phyloP scores from a whole-genome alignment of 2,113 vertebrate genomes.

The Aythya baeri region DNA sequence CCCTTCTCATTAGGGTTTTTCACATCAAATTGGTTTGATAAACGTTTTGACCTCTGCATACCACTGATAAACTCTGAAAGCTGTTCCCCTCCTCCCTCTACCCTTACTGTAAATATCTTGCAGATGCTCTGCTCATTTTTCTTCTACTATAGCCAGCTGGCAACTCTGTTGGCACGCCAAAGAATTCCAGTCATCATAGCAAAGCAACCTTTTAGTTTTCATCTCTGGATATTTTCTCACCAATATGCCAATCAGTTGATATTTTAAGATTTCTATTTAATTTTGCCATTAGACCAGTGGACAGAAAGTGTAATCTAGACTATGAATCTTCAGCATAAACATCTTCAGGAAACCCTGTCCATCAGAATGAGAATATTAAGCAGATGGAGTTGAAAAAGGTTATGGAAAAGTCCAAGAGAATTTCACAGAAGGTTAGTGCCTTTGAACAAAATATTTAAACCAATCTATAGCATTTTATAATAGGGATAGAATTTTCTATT shows the following conservation, averaged over 20 bases:
- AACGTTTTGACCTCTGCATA: constrained; percentile 57
- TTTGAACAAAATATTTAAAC: neutral
- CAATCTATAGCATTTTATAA: neutral
- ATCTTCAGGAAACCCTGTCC: neutral
- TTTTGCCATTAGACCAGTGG: neutral
- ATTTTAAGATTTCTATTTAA: neutral
- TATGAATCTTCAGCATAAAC: neutral
- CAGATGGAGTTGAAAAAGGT: neutral
- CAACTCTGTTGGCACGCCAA: constrained; percentile 43
- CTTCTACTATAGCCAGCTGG: constrained; percentile 64
- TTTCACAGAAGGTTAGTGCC: neutral
- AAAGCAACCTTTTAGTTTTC: constrained; percentile 30
- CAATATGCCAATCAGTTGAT: neutral
- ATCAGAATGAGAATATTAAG: neutral
- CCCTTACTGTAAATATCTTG: constrained; percentile 65
- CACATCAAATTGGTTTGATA: constrained; percentile 58
- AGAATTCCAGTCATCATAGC: constrained; percentile 18
- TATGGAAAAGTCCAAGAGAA: neutral
- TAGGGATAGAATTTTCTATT: neutral
- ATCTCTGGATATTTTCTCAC: neutral
- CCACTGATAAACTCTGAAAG: constrained; percentile 56
- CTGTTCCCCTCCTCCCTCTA: constrained; percentile 7
- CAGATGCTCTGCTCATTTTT: constrained; percentile 65
- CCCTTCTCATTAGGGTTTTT: constrained; percentile 37
- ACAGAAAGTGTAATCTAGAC: neutral